Conservation (phyloP, 1,140 invertebrate species). For the Euborellia annulipes region DNA sequence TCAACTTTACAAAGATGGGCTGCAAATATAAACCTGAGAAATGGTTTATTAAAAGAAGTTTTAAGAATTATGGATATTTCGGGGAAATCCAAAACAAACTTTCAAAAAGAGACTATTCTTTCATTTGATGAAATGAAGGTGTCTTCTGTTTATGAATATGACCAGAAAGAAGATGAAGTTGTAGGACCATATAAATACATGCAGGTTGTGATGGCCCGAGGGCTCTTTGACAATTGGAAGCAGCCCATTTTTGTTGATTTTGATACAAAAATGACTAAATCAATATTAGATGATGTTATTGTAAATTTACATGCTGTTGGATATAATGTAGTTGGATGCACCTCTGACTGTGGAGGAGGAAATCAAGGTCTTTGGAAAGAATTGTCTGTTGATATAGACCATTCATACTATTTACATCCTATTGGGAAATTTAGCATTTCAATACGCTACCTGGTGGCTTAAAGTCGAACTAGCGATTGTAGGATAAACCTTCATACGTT, state of each 20-base stretch:
- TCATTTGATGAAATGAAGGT: constrained; percentile 14
- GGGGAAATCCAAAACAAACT: neutral
- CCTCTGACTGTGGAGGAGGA: no score
- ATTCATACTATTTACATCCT: no score
- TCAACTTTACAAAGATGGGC: constrained; percentile 12
- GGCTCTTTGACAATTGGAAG: constrained; percentile 21
- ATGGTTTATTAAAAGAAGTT: constrained; percentile 8
- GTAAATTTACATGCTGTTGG: constrained; percentile 16
- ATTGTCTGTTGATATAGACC: no score
- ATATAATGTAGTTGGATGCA: no score
- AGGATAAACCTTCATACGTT: no score
- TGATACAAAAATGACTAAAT: constrained; percentile 19
- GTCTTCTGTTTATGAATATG: constrained; percentile 6
- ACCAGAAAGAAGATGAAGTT: constrained; percentile 8
- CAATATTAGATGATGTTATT: constrained; percentile 17
- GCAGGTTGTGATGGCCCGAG: constrained; percentile 13
- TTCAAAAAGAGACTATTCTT: constrained; percentile 8
- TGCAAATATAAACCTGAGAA: constrained; percentile 5
- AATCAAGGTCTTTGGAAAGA: no score
- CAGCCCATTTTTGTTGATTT: constrained; percentile 22
- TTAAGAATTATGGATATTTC: constrained; percentile 10
- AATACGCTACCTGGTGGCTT: no score
- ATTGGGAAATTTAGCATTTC: no score
- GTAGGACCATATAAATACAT: constrained; percentile 10
- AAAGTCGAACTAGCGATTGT: no score